These are phyloP conservation scores for Antechinus flavipes DNA, from an alignment of 2,113 vertebrate species.

Conservation along the genomic window DNA sequence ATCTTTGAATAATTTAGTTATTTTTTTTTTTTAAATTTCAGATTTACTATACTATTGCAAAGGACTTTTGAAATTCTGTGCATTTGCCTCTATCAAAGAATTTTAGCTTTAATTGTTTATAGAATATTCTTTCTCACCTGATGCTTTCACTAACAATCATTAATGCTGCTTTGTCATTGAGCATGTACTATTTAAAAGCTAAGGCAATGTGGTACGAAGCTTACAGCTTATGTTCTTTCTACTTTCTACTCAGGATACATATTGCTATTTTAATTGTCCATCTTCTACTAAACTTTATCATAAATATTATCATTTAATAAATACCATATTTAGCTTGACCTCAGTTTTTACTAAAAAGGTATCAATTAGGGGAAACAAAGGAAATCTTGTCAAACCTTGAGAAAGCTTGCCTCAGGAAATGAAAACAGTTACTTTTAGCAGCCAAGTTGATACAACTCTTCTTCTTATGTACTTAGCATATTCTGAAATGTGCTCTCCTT, in stretches of 20 bases:
- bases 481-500: background rate
- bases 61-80: background rate
- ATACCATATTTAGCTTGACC: background rate
- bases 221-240: background rate
- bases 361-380: background rate
- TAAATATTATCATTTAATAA: background rate
- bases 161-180: background rate
- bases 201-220: background rate
- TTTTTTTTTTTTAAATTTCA: background rate
- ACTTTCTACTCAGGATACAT: background rate
- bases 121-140: slow-evolving; percentile 2
- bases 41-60: slow-evolving; percentile 17
- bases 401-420: background rate
- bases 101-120: background rate
- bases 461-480: background rate
- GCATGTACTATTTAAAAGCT: background rate
- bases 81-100: background rate
- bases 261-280: background rate
- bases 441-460: background rate
- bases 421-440: background rate
- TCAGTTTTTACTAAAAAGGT: background rate
- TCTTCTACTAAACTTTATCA: background rate
- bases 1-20: background rate
- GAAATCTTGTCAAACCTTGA: background rate
- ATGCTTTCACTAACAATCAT: slow-evolving; percentile 16